These are phyloP conservation scores for Seison nebaliae DNA, from an alignment of 1,140 invertebrate genomes.

Conservation along the genomic window DNA sequence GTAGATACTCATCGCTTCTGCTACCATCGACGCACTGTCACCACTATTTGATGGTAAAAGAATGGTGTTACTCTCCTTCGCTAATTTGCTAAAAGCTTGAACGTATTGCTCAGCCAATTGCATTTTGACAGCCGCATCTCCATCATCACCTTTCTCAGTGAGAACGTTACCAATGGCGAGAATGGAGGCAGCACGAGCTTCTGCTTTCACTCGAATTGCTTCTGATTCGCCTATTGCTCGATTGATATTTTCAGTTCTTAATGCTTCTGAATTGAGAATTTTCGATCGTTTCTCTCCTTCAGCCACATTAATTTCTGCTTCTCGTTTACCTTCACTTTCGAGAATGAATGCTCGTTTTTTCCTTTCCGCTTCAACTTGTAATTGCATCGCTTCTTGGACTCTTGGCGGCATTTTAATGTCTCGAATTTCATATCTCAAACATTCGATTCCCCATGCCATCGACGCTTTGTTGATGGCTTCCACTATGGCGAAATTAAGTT, in stretches of 20 bases:
- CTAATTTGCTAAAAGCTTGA: constrained; percentile 61
- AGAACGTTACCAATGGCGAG: constrained; percentile 2
- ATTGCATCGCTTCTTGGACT: constrained; percentile 97
- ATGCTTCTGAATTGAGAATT: constrained; percentile 55
- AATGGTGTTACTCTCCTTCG: constrained; percentile 69
- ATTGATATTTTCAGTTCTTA: constrained; percentile 27
- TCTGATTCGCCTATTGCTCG: constrained; percentile 18
- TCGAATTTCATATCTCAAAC: constrained; percentile 41
- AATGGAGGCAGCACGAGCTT: constrained; percentile 9
- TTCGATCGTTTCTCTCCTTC: constrained; percentile 66
- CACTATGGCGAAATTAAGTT: constrained; percentile 76
- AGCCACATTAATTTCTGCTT: constrained; percentile 85
- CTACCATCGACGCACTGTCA: constrained; percentile 53
- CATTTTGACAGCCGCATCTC: constrained; percentile 61
- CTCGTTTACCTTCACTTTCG: constrained; percentile 68
- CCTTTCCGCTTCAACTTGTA: constrained; percentile 43
- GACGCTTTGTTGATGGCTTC: constrained; percentile 89
- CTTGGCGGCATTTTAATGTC: constrained; percentile 66
- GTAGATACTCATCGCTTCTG: constrained; percentile 34
- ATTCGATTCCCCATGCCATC: constrained; percentile 86
- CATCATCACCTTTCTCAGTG: constrained; percentile 25
- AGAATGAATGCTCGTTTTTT: constrained; percentile 79
- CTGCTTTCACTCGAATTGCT: constrained; percentile 4
- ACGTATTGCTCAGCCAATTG: constrained; percentile 81
- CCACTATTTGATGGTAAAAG: constrained; percentile 65